Conservation (phyloP, 2,797 vertebrate species). For the Xyrichtys novacula region DNA sequence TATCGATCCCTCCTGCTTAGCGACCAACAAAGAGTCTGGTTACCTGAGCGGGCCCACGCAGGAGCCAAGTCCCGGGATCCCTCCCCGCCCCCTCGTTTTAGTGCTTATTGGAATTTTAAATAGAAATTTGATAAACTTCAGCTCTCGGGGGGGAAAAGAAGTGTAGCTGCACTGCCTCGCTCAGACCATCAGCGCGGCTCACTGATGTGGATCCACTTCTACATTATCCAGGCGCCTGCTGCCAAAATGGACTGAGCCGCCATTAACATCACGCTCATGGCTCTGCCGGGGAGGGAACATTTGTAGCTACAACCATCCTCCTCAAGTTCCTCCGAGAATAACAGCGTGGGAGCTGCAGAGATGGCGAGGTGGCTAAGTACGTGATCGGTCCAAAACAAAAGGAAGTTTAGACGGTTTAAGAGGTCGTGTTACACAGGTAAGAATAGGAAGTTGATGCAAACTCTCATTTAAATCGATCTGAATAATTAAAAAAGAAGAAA, state of each 20-base stretch:
- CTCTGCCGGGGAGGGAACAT: constrained; percentile 24
- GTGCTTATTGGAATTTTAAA: constrained; percentile 76
- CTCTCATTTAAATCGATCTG: too few relatives aligned
- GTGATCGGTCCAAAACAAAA: too few relatives aligned
- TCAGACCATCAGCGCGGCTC: constrained; percentile 51
- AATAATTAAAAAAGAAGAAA: too few relatives aligned
- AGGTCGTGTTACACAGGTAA: too few relatives aligned
- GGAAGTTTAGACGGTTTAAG: too few relatives aligned
- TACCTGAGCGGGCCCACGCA: constrained; percentile 61
- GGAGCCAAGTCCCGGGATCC: constrained; percentile 1
- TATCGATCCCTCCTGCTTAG: constrained; percentile 86
- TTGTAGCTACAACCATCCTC: background rate
- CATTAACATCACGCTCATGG: constrained; percentile 44
- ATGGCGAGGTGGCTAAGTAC: constrained; percentile 44
- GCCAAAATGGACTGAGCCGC: constrained; percentile 11
- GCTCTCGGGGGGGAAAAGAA: constrained; percentile 40
- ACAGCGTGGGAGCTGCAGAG: constrained; percentile 6
- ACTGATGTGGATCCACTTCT: constrained; percentile 46
- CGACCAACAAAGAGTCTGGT: constrained; percentile 75
- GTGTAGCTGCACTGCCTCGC: constrained; percentile 31
- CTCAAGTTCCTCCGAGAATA: constrained; percentile 1
- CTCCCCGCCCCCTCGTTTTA: constrained; percentile 3
- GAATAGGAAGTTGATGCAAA: too few relatives aligned
- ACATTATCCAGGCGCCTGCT: constrained; percentile 36
- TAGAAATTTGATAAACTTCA: constrained; percentile 74